A percentile compares a stretch with the other conserved stretches of the same genome.
phyloP scores from a whole-genome alignment of 1,140 invertebrate genomes.

The Arctopsyche grandis region DNA sequence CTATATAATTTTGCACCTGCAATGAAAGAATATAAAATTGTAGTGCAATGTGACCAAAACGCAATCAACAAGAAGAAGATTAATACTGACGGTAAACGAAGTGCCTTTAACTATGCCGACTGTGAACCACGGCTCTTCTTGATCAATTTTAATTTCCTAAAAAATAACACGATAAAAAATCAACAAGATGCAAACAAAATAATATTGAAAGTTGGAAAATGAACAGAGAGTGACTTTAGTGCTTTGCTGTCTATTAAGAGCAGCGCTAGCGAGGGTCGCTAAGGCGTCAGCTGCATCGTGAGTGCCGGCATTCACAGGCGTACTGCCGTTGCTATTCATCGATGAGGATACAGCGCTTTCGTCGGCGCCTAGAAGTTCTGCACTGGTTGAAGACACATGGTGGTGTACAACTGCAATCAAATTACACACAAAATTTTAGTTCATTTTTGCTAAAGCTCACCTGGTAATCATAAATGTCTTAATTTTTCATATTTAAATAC shows the following conservation, averaged over 20 bases:
- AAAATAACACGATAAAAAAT: constrained; percentile 32
- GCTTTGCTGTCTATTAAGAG: constrained; percentile 61
- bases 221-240: constrained; percentile 29
- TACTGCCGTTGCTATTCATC: constrained; percentile 57
- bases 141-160: constrained; percentile 58
- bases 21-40: constrained; percentile 36
- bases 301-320: constrained; percentile 57
- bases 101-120: constrained; percentile 65
- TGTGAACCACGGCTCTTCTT: constrained; percentile 65
- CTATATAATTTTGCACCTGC: constrained; percentile 66
- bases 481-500: too few relatives aligned
- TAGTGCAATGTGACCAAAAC: constrained; percentile 2
- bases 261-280: constrained; percentile 65
- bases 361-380: constrained; percentile 51
- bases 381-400: constrained; percentile 51
- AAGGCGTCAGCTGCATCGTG: constrained; percentile 63
- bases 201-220: not conserved
- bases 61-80: too few relatives aligned
- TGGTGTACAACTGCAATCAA: constrained; percentile 51
- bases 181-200: not conserved
- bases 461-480: not conserved
- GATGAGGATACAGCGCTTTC: constrained; percentile 60
- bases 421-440: too few relatives aligned
- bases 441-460: not conserved
- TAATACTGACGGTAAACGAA: constrained; percentile 61